Conservation (phyloP, 2,888 invertebrate genomes). For the Cephus runcator region DNA sequence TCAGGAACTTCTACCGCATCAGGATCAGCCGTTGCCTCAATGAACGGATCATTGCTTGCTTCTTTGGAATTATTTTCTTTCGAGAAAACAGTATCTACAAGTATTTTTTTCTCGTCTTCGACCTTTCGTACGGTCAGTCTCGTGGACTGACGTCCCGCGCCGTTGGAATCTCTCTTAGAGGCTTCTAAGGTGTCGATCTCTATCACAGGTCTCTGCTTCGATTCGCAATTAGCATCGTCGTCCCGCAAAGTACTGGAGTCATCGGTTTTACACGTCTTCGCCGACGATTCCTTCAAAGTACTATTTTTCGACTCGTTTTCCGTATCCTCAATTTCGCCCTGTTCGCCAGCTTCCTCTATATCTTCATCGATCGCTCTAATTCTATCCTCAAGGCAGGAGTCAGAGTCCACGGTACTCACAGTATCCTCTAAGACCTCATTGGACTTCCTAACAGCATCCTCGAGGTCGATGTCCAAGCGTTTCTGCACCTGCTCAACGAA, state of each 20-base stretch:
- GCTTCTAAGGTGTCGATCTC: neutral
- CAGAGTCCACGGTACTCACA: conserved; percentile 51
- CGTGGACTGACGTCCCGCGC: neutral
- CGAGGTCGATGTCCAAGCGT: conserved; percentile 8
- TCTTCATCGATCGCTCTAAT: conserved; percentile 47
- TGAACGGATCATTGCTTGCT: neutral
- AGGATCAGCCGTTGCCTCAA: neutral
- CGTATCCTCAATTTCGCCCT: conserved; percentile 12
- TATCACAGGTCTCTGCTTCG: neutral
- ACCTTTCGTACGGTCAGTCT: neutral
- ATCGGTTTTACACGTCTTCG: neutral
- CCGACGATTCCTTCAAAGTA: conserved; percentile 24
- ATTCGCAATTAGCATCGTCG: neutral
- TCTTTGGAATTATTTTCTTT: neutral
- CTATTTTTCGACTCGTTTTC: conserved; percentile 25
- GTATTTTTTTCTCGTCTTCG: neutral
- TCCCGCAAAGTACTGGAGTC: neutral
- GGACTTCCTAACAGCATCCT: conserved; percentile 13
- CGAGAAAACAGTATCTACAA: neutral
- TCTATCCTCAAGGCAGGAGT: conserved; percentile 52
- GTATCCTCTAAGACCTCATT: conserved; percentile 38
- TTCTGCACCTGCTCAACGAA: conserved; percentile 10
- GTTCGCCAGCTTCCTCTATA: conserved; percentile 20
- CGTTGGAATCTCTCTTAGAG: neutral
- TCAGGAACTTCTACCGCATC: conserved; percentile 4